Evolutionary conservation across 1,140 invertebrate species (phyloP), one percentile per base, ranked within the genome.

Genomic region (Cydia fagiglandana): DNA sequence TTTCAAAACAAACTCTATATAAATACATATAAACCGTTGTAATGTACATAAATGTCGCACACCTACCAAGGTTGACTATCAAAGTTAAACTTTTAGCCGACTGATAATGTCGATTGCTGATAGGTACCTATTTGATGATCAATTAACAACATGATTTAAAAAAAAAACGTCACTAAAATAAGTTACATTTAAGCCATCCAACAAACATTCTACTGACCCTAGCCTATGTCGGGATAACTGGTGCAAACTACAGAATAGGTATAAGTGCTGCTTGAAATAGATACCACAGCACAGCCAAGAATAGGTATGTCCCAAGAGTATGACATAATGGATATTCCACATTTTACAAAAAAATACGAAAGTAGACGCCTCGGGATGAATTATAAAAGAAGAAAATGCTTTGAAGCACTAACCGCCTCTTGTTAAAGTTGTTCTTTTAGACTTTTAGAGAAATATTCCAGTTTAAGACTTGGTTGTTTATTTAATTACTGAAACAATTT

Each of bases 311-410:
- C 50, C n/a, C 50, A 13, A 53, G 50, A 53, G 4, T 53, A 53
- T 53, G 50, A 53, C 50, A 53, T 53, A 53, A 53, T 53, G 50
- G 50, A 53, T 53, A 53, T 53, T 53, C 50, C 50, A 53, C 50
- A 53, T 53, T 53, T 53, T 53, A 53, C 50, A n/a, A 17, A 53
- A 53, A 53, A 53, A 17, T n/a, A 10, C 50, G 50, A 53, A 4
- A 53, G 50, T 53, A 3, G 41, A 53, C n/a, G 50, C 50, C n/a
- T 53, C 50, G n/a, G 15, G 12, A 61, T 61, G 56, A 61, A 61
- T 24, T 24, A 61, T 7, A 61, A 61, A 24, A 61, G 7, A 47
- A 47, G 6, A 24, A 20, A 61, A 24, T 61, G 56, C 17, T 24
- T 24, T 24, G 17, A 61, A n/a, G 56, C 56, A 61, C 24, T 61